Evolutionary conservation across 2,113 vertebrate genomes (phyloP).

Genomic region (Melanostigma gelatinosum): DNA sequence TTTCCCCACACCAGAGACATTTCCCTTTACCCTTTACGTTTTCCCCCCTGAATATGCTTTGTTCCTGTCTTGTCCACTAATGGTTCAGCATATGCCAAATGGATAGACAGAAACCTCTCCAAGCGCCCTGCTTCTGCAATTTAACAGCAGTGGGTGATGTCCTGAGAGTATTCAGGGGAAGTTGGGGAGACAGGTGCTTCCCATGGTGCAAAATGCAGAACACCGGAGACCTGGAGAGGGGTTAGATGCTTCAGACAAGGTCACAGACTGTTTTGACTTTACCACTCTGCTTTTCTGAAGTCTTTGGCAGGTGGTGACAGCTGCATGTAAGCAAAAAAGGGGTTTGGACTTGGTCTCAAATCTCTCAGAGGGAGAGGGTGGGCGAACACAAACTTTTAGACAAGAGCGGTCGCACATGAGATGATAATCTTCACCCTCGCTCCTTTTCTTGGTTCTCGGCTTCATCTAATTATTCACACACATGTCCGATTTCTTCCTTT

Average conservation of each 20-base stretch:
- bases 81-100: conserved; percentile 52
- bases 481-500: not conserved
- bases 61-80: conserved; percentile 56
- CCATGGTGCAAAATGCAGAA: conserved; percentile 46
- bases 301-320: conserved; percentile 80
- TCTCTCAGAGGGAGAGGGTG: conserved; percentile 40
- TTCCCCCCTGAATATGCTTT: conserved; percentile 48
- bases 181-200: conserved; percentile 74
- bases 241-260: conserved; percentile 72
- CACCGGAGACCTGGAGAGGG: conserved; percentile 53
- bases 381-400: conserved; percentile 33
- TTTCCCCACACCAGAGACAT: conserved; percentile 62
- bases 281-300: conserved; percentile 55
- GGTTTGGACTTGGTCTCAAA: conserved; percentile 48
- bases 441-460: not conserved
- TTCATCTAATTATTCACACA: not conserved
- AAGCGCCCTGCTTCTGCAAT: conserved; percentile 35
- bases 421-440: conserved; percentile 13
- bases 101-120: conserved; percentile 34
- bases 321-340: conserved; percentile 70
- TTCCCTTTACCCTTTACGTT: conserved; percentile 47
- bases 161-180: conserved; percentile 60
- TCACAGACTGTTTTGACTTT: conserved; percentile 80
- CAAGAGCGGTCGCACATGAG: conserved; percentile 23
- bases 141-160: conserved; percentile 40